Base-by-base conservation (phyloP, 23 tunicate species). In the Pegea sp. region DNA sequence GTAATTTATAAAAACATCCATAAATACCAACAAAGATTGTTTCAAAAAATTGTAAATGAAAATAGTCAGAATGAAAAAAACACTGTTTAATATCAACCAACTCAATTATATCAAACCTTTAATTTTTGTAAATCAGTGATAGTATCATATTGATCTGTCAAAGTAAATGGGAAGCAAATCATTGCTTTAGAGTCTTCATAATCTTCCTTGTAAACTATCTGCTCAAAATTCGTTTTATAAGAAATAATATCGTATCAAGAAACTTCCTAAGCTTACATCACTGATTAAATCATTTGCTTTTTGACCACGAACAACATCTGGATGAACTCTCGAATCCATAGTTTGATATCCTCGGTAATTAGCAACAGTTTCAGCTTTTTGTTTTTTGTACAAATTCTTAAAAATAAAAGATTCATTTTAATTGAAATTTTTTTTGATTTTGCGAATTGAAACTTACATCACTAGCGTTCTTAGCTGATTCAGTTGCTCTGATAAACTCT, bases 301-400 rank as follows among this genome's bases (percentile, higher is more conserved):
- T 31, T 67, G 67, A 57, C 90, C 76, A 56, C 67, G 98, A 42
- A 70, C 81, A 24, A 89, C 81, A 30, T 69, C 77, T 21, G 98
- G 98, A 58, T 89, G 98, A 33, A 72, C 78, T 50, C 71, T 67
- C 44, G 84, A 67, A 64, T 89, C 98, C 98, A 89, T 89, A 25
- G 70, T 89, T 57, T 89, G 98, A 49, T 77, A 89, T 43, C 98
- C 98, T 19, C 72, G 64, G 61, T 54, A 89, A 33, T 55, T 66
- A 34, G 72, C 81, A 72, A 89, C 77, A 7, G 63, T 56, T 32
- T 89, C 76, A 34, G 60, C 53, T 22, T 75, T 64, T 4, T 69
- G 59, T 49, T 77, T 70, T 25, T 33, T 34, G 34, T 77, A 77
- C 24, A 48, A 31, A 22, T 31, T 61, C 79, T 72, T 30, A 56